These are phyloP conservation scores for Numenius arquata DNA, from an alignment of 2,113 vertebrate species.

Conservation along the genomic window DNA sequence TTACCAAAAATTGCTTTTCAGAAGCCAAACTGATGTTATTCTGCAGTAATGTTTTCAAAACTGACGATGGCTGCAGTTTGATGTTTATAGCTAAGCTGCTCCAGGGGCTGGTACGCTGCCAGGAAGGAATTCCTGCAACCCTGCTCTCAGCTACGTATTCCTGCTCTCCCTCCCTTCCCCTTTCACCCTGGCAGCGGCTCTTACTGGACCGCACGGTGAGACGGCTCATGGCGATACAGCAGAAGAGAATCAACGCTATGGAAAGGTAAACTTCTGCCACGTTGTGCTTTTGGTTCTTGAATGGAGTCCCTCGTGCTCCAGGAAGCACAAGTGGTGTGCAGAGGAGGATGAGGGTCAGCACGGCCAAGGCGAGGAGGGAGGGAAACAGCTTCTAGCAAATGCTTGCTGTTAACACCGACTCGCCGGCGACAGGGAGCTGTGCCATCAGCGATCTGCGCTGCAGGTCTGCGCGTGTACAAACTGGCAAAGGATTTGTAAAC, in stretches of 20 bases:
- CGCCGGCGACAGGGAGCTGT: not conserved
- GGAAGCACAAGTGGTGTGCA: not conserved
- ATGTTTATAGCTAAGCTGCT: constrained; percentile 31
- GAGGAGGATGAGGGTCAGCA: fast-evolving
- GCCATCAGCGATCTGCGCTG: not conserved
- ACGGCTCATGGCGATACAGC: not conserved
- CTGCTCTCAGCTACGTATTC: not conserved
- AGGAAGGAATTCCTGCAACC: constrained; percentile 36
- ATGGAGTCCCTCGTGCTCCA: fast-evolving
- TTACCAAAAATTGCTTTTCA: constrained; percentile 4
- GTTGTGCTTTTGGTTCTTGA: not conserved
- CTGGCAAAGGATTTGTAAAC: not conserved
- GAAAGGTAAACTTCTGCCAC: not conserved
- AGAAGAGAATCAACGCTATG: not conserved
- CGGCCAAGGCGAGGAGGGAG: not conserved
- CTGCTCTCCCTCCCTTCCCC: not conserved
- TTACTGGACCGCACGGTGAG: not conserved
- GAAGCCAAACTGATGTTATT: not conserved
- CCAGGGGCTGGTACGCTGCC: constrained; percentile 1
- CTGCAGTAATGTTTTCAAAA: not conserved
- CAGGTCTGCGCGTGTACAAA: not conserved
- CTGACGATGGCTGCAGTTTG: not conserved
- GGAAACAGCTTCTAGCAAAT: not conserved
- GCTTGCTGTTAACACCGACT: not conserved
- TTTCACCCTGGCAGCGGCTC: not conserved